Evolutionary conservation across 2,888 invertebrate genomes (phyloP).

Genomic region (Galerucella calmariensis): DNA sequence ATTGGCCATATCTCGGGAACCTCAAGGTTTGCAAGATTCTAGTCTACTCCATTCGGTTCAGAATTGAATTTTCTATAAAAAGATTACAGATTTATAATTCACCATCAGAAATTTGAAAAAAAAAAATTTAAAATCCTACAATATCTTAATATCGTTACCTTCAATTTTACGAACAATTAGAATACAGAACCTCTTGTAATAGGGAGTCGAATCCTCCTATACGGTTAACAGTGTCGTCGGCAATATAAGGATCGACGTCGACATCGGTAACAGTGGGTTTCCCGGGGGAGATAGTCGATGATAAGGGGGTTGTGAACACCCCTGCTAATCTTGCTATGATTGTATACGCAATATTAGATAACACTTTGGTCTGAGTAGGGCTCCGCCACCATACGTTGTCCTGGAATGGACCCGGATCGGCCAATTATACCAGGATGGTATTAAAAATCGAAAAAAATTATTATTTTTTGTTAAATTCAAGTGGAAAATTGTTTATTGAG

Average conservation of each 20-base stretch:
- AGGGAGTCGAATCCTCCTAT: constrained; percentile 28
- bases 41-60: too few relatives aligned
- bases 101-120: too few relatives aligned
- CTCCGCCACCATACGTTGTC: constrained; percentile 44
- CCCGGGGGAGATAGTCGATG: constrained; percentile 60
- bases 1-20: too few relatives aligned
- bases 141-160: constrained; percentile 17
- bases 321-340: constrained; percentile 65
- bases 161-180: constrained; percentile 27
- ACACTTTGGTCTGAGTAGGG: constrained; percentile 50
- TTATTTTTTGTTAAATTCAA: background rate
- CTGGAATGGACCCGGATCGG: constrained; percentile 20
- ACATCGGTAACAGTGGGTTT: constrained; percentile 34
- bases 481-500: background rate
- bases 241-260: constrained; percentile 46
- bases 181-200: constrained; percentile 19
- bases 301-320: constrained; percentile 59
- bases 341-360: constrained; percentile 65
- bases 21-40: too few relatives aligned
- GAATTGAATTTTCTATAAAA: too few relatives aligned
- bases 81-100: too few relatives aligned
- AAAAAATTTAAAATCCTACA: too few relatives aligned
- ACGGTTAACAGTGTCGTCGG: constrained; percentile 41
- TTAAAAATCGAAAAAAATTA: background rate
- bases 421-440: background rate